Evolutionary conservation across 2,888 invertebrate species (phyloP), one percentile per base, ranked within the genome.

Genomic region (Silvanus unidentatus): DNA sequence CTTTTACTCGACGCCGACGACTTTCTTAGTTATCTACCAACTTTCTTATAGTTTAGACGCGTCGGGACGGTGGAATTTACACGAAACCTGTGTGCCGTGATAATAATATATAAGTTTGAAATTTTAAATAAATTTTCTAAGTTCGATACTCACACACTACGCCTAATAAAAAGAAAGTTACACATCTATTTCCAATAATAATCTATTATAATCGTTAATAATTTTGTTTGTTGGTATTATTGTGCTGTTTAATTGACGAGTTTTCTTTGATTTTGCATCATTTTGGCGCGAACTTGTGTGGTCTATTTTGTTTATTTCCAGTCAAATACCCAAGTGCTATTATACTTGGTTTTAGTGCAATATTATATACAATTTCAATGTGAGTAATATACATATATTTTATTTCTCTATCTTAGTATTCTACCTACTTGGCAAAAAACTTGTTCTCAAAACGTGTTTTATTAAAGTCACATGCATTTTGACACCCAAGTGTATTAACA

Each of bases 1-100:
- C 70, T 71, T 70, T 69, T 66, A 30, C 61, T 62, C 66, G 69
- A 68, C 69, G 69, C 63, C 71, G 71, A 65, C 67, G 69, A 60
- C 63, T 70, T 70, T 71, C 71, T 71, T 71, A 71, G 71, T 71
- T 69, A 68, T 69, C 69, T 65, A 61, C 68, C 63, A 68, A 65
- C 69, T 70, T 71, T 70, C 71, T 72, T 72, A 66, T 66, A 66
- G 70, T 64, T 61, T 63, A 62, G 69, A 69, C 70, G 70, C 70
- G 66, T 59, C 69, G 65, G 58, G 67, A 62, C 67, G 66, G 60
- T 57, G 42, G 36, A 37, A 47, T 45, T 49, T 48, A 34, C 8
- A 15, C 37, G 37, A 45, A 47, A 52, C 51, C 52, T 52, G 40
- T 52, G 40, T 57, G 53, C 49, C 57, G 50, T 50, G 52, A 45